phyloP scores from a whole-genome alignment of 2,888 invertebrate species.

The Eremobia ochroleuca region DNA sequence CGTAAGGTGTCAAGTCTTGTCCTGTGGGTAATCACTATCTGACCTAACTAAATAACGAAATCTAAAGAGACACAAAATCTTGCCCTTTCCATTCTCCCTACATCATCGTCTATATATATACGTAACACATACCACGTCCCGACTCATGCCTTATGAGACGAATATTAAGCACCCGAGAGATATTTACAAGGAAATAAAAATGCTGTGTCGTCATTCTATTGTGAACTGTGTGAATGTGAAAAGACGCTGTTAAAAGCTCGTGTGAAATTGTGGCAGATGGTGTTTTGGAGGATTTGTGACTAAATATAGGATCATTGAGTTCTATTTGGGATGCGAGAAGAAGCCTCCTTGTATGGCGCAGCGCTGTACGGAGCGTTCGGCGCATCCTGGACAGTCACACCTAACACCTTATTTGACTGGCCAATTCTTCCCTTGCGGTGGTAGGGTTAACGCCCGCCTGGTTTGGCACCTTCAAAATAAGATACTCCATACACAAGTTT shows the following conservation, averaged over 20 bases:
- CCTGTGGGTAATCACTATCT: not conserved
- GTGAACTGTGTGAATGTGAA: slow-evolving; percentile 57
- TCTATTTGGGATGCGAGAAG: too few species aligned
- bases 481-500: too few species aligned
- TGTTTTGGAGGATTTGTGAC: not conserved
- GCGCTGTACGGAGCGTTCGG: too few species aligned
- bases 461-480: too few species aligned
- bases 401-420: too few species aligned
- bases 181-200: slow-evolving; percentile 79
- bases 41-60: not conserved
- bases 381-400: too few species aligned
- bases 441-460: too few species aligned
- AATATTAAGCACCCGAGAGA: slow-evolving; percentile 84
- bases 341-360: too few species aligned
- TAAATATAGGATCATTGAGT: not conserved
- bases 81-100: slow-evolving; percentile 46
- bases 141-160: slow-evolving; percentile 81
- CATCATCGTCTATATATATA: slow-evolving; percentile 68
- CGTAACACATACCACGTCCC: slow-evolving; percentile 79
- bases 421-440: too few species aligned
- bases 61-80: not conserved
- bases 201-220: slow-evolving; percentile 67
- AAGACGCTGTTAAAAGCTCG: slow-evolving; percentile 36
- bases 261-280: slow-evolving; percentile 28
- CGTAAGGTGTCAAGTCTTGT: not conserved